Base-by-base conservation (phyloP, 2,888 invertebrate species). In the Pelosia muscerda region DNA sequence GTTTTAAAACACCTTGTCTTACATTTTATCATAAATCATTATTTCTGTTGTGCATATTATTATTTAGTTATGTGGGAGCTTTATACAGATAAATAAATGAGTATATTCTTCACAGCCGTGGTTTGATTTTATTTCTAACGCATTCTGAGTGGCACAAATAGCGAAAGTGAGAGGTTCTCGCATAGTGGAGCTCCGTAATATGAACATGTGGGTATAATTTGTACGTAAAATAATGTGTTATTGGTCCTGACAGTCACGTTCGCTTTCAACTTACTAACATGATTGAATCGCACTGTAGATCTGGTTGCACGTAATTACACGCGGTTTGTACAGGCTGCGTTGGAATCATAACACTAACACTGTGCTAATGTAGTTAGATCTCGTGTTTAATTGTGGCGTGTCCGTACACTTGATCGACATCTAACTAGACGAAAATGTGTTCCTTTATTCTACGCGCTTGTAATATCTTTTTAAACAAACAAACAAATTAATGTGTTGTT, bases 71-170 rank as follows among this genome's bases (percentile, higher is more conserved):
- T 88, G 86, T 88, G 85, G 85, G 86, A 88, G 88, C 87, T 89
- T 89, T 86, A 86, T 85, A 84, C 84, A 86, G 84, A 85, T 74
- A 89, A 94, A 94, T 94, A 93, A 94, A 94, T 85, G 88, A 90
- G 86, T 92, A 90, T 94, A 89, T 90, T 91, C 89, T 90, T 90
- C 90, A 89, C 87, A 90, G 88, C 85, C 81, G 87, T 92, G 88
- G 89, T 93, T 91, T 92, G 88, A 90, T 93, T 93, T 93, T 89
- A 89, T 92, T 92, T 92, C 86, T 84, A 77, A 80, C 71, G 75
- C 70, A 75, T 73, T 74, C 73, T 72, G 77, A 79, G 81, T 80
- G 75, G 76, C 76, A 77, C 81, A 76, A 75, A 73, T 74, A 67
- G 72, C 69, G 69, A 79, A 69, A 72, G 62, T 69, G 72, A 74